These are phyloP conservation scores for Sylvietta virens DNA, from an alignment of 2,113 vertebrate species.

Conservation along the genomic window DNA sequence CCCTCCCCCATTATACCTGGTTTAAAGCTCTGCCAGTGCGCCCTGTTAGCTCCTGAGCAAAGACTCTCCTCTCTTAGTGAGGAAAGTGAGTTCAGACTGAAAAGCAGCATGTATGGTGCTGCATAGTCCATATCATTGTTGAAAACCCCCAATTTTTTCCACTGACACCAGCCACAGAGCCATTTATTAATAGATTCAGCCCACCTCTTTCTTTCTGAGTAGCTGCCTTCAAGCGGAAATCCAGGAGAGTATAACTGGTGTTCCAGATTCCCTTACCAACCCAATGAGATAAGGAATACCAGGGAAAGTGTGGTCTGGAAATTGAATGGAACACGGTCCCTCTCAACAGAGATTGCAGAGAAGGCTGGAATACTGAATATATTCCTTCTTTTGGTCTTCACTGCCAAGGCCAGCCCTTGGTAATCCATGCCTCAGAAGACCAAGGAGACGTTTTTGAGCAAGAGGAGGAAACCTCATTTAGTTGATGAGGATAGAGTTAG, in stretches of 20 bases:
- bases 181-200: neutral
- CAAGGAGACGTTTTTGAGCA: neutral
- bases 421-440: neutral
- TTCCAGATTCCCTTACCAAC: neutral
- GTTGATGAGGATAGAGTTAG: neutral
- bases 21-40: neutral
- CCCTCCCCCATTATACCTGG: too few relatives aligned
- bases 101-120: neutral
- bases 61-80: neutral
- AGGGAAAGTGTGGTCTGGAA: neutral
- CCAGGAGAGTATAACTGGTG: neutral
- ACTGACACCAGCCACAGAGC: accelerated
- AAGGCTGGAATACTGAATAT: neutral
- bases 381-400: neutral
- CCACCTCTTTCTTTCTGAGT: neutral
- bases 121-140: neutral
- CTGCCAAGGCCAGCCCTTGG: neutral
- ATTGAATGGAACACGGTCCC: neutral
- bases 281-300: neutral
- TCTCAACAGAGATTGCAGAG: neutral
- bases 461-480: neutral
- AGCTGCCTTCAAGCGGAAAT: neutral
- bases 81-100: neutral
- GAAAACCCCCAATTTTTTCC: neutral
- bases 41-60: neutral